Percentiles rank a stretch among this genome's conserved stretches.
Evolutionary conservation across 1,140 invertebrate species (phyloP).

Genomic region (Rhyacophila brunnea): DNA sequence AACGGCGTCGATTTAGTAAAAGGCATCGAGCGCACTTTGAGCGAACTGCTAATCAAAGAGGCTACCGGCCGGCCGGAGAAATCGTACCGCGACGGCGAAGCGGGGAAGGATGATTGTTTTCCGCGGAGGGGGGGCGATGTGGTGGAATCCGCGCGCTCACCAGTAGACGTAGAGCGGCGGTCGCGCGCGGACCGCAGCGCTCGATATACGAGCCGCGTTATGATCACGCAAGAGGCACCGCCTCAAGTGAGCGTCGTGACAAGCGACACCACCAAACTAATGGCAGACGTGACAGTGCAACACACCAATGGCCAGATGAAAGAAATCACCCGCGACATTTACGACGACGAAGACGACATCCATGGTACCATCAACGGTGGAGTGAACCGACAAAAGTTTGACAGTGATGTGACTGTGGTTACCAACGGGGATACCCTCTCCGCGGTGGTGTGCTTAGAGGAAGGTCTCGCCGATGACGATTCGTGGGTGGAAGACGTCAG

Average conservation of each 20-base stretch:
- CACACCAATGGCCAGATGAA: conserved; percentile 51
- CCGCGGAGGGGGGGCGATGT: conserved; percentile 38
- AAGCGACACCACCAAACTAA: conserved; percentile 67
- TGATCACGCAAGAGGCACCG: conserved; percentile 72
- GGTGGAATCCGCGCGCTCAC: conserved; percentile 21
- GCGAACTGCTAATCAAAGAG: conserved; percentile 56
- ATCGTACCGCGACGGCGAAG: conserved; percentile 49
- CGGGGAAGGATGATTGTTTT: conserved; percentile 21
- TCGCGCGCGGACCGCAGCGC: conserved; percentile 57
- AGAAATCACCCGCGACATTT: conserved; percentile 38
- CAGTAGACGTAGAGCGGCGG: conserved; percentile 46
- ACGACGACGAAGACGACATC: conserved; percentile 41
- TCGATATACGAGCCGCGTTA: conserved; percentile 81
- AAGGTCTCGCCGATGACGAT: conserved; percentile 81
- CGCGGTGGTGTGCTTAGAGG: conserved; percentile 74
- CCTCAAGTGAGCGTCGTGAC: conserved; percentile 69
- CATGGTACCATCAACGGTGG: conserved; percentile 40
- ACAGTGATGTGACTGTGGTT: conserved; percentile 60
- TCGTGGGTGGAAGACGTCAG: conserved; percentile 85
- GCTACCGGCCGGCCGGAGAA: conserved; percentile 46
- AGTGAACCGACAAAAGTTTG: conserved; percentile 33
- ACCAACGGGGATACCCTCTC: conserved; percentile 64
- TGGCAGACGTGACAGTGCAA: conserved; percentile 59
- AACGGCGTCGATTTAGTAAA: conserved; percentile 46
- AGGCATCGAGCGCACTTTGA: conserved; percentile 55